A percentile compares a stretch with the other conserved stretches of the same genome.
These are phyloP conservation scores for Oopsacas minuta DNA, from an alignment of 37 sponge, comb jelly and placozoan species.

Conservation along the genomic window DNA sequence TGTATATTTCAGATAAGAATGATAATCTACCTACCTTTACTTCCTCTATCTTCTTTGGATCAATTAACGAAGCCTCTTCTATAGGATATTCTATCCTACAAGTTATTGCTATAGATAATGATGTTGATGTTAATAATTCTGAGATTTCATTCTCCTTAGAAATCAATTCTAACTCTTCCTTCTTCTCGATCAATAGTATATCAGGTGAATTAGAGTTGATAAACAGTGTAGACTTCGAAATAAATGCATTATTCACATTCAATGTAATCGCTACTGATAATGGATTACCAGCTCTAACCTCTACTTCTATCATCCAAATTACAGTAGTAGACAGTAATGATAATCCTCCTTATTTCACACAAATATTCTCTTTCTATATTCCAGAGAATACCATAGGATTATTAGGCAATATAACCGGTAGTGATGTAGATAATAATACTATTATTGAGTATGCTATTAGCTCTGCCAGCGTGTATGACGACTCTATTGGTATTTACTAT, in stretches of 20 bases:
- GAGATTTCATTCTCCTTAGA: background rate
- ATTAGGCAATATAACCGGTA: background rate
- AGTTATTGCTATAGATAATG: background rate
- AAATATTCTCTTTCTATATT: background rate
- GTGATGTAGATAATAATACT: background rate
- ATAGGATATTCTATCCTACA: background rate
- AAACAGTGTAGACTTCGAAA: background rate
- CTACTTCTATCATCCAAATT: background rate
- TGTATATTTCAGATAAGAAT: background rate
- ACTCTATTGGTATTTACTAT: background rate
- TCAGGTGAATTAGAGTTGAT: background rate
- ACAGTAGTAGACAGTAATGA: background rate
- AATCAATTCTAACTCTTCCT: background rate
- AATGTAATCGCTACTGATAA: background rate
- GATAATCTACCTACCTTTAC: background rate
- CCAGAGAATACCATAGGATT: background rate
- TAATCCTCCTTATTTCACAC: constrained; percentile 3
- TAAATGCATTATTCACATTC: background rate
- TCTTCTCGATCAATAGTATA: background rate
- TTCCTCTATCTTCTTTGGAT: background rate
- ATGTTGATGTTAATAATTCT: background rate
- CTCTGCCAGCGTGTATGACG: background rate
- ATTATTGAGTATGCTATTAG: background rate
- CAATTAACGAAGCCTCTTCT: background rate
- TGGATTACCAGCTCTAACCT: background rate